Percentiles rank a stretch among this genome's conserved stretches.
Evolutionary conservation across 2,113 vertebrate genomes (phyloP).

Genomic region (Xiphophorus couchianus): DNA sequence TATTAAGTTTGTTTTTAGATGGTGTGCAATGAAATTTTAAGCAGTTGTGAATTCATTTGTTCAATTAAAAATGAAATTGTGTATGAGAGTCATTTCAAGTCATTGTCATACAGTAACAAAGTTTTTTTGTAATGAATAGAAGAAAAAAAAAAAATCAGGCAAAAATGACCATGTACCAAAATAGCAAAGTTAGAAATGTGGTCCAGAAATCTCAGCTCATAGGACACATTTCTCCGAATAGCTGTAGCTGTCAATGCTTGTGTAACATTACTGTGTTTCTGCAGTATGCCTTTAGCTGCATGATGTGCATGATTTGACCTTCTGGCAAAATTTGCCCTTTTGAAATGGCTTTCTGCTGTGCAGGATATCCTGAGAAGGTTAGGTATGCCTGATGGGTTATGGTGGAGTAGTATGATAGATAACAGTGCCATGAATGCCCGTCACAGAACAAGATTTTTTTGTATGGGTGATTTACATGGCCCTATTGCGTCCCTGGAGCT

Average conservation of each 20-base stretch:
- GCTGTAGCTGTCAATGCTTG: not conserved
- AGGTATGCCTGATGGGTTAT: not conserved
- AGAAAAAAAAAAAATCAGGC: too few species aligned
- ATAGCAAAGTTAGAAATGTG: not conserved
- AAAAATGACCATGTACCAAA: too few species aligned
- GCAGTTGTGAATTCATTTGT: too few species aligned
- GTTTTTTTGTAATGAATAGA: too few species aligned
- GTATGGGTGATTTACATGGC: conserved; percentile 50
- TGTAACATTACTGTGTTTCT: not conserved
- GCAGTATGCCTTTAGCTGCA: not conserved
- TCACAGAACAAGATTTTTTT: conserved; percentile 21
- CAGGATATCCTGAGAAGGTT: conserved; percentile 7
- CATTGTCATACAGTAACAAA: too few species aligned
- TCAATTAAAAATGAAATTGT: too few species aligned
- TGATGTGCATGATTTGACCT: conserved; percentile 8
- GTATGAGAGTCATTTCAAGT: too few species aligned
- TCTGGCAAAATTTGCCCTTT: conserved; percentile 1
- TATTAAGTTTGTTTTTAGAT: too few species aligned
- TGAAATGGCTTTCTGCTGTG: not conserved
- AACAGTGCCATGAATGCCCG: conserved; percentile 28
- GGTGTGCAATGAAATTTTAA: too few species aligned
- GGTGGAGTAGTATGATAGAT: conserved; percentile 38
- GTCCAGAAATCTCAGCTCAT: not conserved
- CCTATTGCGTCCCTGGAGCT: conserved; percentile 22
- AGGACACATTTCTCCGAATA: not conserved